Conservation (phyloP, 1,140 invertebrate genomes). For the Vanessa atalanta region DNA sequence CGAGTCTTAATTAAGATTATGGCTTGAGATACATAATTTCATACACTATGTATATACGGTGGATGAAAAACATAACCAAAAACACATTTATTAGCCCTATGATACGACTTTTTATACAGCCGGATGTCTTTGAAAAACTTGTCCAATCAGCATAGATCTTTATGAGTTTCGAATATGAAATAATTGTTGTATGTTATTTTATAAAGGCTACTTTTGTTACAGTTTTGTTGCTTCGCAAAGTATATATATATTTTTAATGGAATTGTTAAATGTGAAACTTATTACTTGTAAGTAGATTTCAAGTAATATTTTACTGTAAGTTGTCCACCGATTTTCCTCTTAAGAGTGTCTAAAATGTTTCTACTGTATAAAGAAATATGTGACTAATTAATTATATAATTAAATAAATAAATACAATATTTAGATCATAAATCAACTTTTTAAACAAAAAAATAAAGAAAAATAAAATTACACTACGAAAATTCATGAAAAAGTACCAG, state of each 20-base stretch:
- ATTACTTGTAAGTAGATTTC: no score
- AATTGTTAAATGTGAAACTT: background rate
- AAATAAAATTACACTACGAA: no score
- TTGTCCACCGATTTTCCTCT: no score
- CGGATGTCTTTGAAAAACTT: constrained; percentile 1
- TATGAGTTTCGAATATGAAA: background rate
- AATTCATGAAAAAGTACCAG: no score
- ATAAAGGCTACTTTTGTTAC: background rate
- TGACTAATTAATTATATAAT: no score
- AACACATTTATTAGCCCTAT: constrained; percentile 6
- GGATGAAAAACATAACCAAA: constrained; percentile 12
- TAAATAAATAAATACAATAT: no score
- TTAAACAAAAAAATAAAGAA: no score
- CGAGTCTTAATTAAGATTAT: constrained; percentile 62
- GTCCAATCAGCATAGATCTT: constrained; percentile 1
- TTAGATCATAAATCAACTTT: no score
- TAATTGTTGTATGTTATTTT: background rate
- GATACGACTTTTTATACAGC: constrained; percentile 3
- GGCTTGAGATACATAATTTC: constrained; percentile 45
- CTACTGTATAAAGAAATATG: no score
- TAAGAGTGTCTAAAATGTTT: no score
- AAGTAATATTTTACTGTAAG: no score
- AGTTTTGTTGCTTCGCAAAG: no score
- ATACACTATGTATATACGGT: constrained; percentile 22
- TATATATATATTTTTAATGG: background rate